phyloP scores from a whole-genome alignment of 2,888 invertebrate species.

The Erannis defoliaria region DNA sequence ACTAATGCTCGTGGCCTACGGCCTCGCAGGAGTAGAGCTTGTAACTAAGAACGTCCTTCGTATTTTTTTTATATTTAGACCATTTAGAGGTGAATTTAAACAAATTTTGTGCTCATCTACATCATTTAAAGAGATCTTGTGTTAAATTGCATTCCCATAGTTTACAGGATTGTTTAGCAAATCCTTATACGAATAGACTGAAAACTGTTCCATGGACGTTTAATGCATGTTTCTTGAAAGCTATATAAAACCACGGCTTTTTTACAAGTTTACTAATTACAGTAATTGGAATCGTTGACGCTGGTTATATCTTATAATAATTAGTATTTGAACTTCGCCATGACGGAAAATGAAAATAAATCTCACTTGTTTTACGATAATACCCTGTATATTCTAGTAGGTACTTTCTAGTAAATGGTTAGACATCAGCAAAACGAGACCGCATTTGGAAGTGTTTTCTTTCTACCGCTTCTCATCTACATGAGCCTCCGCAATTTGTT shows the following conservation, averaged over 20 bases:
- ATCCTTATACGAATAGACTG: no score
- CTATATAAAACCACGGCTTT: not conserved
- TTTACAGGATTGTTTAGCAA: no score
- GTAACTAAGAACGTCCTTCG: no score
- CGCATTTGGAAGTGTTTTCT: slow-evolving; percentile 48
- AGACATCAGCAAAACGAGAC: slow-evolving; percentile 56
- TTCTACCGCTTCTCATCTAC: slow-evolving; percentile 31
- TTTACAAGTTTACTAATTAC: slow-evolving; percentile 55
- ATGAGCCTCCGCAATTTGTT: slow-evolving; percentile 35
- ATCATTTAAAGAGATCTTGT: no score
- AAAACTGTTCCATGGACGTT: no score
- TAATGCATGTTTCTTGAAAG: no score
- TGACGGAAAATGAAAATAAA: slow-evolving; percentile 66
- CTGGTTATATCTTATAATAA: slow-evolving; percentile 62
- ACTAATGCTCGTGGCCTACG: not conserved
- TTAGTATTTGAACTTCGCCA: slow-evolving; percentile 66
- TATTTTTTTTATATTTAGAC: no score
- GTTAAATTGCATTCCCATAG: no score
- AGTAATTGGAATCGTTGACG: slow-evolving; percentile 70
- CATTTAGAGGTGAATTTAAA: no score
- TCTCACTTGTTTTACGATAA: slow-evolving; percentile 54
- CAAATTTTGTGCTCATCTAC: no score
- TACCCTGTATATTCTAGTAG: slow-evolving; percentile 59
- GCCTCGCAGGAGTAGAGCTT: no score
- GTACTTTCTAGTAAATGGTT: slow-evolving; percentile 64